A percentile compares a stretch with the other conserved stretches of the same genome.
Conservation (phyloP, 2,888 invertebrate genomes). For the Smittia sp. region DNA sequence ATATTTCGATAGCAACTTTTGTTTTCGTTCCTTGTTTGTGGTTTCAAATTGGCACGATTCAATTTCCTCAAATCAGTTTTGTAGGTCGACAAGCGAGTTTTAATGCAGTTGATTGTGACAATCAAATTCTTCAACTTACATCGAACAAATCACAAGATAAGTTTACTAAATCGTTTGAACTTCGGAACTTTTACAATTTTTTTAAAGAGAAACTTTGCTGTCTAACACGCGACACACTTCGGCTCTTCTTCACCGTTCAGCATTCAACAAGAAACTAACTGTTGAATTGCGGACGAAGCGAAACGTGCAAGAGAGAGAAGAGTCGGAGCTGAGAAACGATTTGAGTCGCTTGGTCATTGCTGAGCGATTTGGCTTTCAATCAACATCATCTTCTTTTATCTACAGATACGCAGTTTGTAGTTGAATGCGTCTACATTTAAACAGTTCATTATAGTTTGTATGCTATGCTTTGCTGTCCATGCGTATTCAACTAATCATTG, state of each 20-base stretch:
- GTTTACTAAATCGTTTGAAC: background rate
- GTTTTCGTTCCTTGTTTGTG: background rate
- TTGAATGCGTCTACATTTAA: too few species aligned
- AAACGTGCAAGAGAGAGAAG: background rate
- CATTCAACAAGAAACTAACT: background rate
- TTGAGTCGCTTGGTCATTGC: background rate
- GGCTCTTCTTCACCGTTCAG: background rate
- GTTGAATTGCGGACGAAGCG: background rate
- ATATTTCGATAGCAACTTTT: background rate
- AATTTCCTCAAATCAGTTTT: background rate
- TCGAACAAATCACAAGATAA: too few species aligned
- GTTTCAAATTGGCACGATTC: background rate
- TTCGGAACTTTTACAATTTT: background rate
- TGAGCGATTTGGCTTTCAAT: background rate
- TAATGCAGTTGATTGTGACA: too few species aligned
- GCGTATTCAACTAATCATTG: too few species aligned
- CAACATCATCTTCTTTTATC: too few species aligned
- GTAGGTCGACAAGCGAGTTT: too few species aligned
- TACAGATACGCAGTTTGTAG: too few species aligned
- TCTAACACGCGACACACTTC: constrained; percentile 1
- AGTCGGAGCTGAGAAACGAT: background rate
- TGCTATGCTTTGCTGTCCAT: too few species aligned
- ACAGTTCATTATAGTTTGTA: too few species aligned
- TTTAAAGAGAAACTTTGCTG: background rate
- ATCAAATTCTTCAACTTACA: too few species aligned